These are phyloP conservation scores for Nomada flava DNA, from an alignment of 2,888 invertebrate genomes.

Conservation along the genomic window DNA sequence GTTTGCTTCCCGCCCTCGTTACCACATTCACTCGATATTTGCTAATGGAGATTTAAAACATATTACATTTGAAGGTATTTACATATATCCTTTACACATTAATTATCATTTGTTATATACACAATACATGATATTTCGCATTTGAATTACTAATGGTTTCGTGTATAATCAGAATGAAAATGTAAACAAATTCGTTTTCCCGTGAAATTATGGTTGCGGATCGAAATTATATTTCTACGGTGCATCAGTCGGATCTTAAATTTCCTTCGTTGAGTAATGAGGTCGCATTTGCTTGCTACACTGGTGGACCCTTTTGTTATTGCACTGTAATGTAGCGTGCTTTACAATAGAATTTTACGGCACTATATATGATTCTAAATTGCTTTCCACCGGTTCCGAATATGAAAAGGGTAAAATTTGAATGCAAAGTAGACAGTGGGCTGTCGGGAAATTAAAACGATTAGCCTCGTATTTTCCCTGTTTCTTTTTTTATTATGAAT, in stretches of 20 bases:
- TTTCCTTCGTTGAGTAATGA: slow-evolving; percentile 67
- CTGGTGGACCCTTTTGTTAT: slow-evolving; percentile 39
- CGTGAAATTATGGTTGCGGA: slow-evolving; percentile 11
- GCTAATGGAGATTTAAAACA: neutral
- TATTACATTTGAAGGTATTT: neutral
- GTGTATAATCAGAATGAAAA: neutral
- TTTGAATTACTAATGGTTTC: neutral
- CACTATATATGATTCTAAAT: slow-evolving; percentile 25
- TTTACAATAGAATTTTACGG: slow-evolving; percentile 38
- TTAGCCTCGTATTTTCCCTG: neutral
- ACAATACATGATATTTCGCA: neutral
- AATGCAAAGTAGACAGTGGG: slow-evolving; percentile 21
- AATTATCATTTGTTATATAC: neutral
- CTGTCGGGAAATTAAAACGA: neutral
- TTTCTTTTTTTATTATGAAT: neutral
- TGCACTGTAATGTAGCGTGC: slow-evolving; percentile 32
- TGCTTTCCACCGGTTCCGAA: slow-evolving; percentile 30
- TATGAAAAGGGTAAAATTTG: slow-evolving; percentile 41
- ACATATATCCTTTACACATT: neutral
- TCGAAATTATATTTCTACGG: slow-evolving; percentile 42
- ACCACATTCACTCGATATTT: neutral
- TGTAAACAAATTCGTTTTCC: slow-evolving; percentile 9
- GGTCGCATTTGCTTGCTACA: slow-evolving; percentile 45
- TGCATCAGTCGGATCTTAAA: slow-evolving; percentile 60
- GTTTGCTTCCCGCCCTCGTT: neutral